Base-by-base conservation (phyloP, 1,140 invertebrate genomes). In the Drosophila sechellia region DNA sequence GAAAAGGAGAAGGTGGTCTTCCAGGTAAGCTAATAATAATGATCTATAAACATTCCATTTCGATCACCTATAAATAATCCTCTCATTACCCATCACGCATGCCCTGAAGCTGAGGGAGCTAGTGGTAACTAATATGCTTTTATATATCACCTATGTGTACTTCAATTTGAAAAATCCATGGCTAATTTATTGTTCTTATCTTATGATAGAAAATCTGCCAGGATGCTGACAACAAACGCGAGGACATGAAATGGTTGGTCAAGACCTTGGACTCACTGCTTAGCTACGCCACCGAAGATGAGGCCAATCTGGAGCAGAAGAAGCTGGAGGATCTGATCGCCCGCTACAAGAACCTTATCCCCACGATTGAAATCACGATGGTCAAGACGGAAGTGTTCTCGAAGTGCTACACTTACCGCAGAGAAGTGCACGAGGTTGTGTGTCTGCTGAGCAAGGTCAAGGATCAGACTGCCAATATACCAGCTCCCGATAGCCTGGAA, bases 201-300 rank as follows among this genome's bases (percentile, higher is more conserved):
- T 77, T 61, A 76, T 90, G 91, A 17, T 90, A 98, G 97, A 95
- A 95, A 91, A 96, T 98, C 71, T 98, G 97, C 89, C 95, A 95
- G 48, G 97, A 98, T 93, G 97, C 98, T 63, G 97, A 98, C 89
- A 95, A 94, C 46, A 97, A 97, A 91, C 94, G 96, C 49, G 97
- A 98, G 92, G 97, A 98, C 76, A 98, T 98, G 95, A 98, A 98
- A 86, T 98, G 97, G 97, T 93, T 99, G 43, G 97, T 98, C 1
- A 96, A 98, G 93, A 97, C 96, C 15, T 92, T 99, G 37, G 97
- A 99, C 78, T 95, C 95, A 68, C 93, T 99, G 56, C 95, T 96
- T 5, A 95, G 96, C 39, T 97, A 97, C 92, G 95, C 96, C 77
- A 94, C 95, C 4, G 96, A 97, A 77, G 94, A 95, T 46, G 96